Evolutionary conservation across 1,140 invertebrate genomes (phyloP), one percentile per base, ranked within the genome.

Genomic region (Tetramorium simillimum): DNA sequence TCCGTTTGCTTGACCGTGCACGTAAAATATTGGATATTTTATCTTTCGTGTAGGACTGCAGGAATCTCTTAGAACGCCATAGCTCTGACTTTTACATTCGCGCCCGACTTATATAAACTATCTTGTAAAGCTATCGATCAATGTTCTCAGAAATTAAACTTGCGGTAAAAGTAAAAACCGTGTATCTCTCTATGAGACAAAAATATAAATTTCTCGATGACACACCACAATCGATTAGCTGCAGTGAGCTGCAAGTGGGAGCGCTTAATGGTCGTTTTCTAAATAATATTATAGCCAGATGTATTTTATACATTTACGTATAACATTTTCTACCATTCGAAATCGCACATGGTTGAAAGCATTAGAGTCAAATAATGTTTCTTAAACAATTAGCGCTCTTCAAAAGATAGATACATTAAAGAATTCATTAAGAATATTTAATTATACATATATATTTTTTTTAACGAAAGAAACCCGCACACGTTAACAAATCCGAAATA

Each of bases 21-120:
- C 70, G 12, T 58, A 62, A 77, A 63, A 24, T n/a, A 46, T 63
- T 10, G 10, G n/a, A 40, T 18, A 80, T 51, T 53, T 40, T 21
- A 40, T 53, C n/a, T 80, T 69, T 69, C 33, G 4, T 28, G 21
- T 43, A 9, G 46, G 21, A 40, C 46, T 70, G 46, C 33, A 70
- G 63, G 77, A 81, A 81, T 81, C 77, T 81, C 77, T 81, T 53
- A 18, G 63, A 81, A 70, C 77, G 43, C n/a, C n/a, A 37, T 49
- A 24, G n/a, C 46, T 43, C 18, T 33, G 43, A 46, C 40, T 77
- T 77, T 77, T 63, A 46, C 12, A 46, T 62, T 77, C 21, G 21
- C 28, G 49, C 10, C 53, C 14, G 58, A 46, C 28, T 69, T 69
- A 18, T 12, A 3, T 56, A 81, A 80, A 80, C 12, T 33, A 67